Percentiles rank a stretch among this genome's conserved stretches.
These are phyloP conservation scores for Orbicella faveolata DNA, from an alignment of 64 coral and sea anemone species.

Conservation along the genomic window DNA sequence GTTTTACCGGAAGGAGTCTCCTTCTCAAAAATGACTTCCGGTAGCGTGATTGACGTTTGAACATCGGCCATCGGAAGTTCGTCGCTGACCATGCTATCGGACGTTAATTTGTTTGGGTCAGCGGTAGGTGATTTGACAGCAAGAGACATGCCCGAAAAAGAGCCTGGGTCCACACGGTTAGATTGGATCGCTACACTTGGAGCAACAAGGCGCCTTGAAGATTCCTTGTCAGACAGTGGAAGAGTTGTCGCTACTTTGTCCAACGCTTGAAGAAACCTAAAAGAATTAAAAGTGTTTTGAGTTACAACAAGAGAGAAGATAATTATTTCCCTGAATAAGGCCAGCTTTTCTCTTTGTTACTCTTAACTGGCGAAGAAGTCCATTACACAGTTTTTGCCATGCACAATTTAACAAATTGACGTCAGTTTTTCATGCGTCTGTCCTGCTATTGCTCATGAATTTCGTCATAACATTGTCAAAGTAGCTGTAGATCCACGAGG, in stretches of 20 bases:
- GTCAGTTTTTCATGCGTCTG: no score
- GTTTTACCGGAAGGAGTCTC: background rate
- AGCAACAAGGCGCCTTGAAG: constrained; percentile 29
- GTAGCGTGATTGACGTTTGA: constrained; percentile 35
- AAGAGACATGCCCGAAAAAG: constrained; percentile 51
- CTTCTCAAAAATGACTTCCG: constrained; percentile 33
- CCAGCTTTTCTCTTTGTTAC: no score
- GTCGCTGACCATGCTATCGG: constrained; percentile 11
- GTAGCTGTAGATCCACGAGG: no score
- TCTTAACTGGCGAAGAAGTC: no score
- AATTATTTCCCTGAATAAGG: background rate
- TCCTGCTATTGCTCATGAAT: no score
- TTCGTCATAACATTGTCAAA: no score
- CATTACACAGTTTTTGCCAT: no score
- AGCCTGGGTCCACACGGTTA: constrained; percentile 15
- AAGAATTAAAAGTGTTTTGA: background rate
- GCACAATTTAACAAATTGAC: no score
- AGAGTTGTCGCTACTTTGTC: constrained; percentile 38
- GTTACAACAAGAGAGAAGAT: background rate
- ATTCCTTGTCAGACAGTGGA: constrained; percentile 12
- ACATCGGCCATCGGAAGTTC: constrained; percentile 35
- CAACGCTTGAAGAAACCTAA: constrained; percentile 37
- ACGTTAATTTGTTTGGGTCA: constrained; percentile 15
- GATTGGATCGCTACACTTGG: constrained; percentile 43
- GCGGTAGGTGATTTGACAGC: constrained; percentile 12